These are phyloP conservation scores for Danio rerio DNA, from an alignment of 2,113 vertebrate species.

Conservation along the genomic window GRCz12tu NC_133197.1:39343001-39343500, in stretches of 20 bases:
- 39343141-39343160: slow-evolving; percentile 42
- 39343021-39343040: slow-evolving; percentile 14
- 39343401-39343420: too few relatives aligned
- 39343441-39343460: too few relatives aligned
- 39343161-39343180: slow-evolving; percentile 66
- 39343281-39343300: not conserved
- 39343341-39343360: not conserved
- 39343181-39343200: slow-evolving; percentile 23
- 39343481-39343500: too few relatives aligned
- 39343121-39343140: slow-evolving; percentile 52
- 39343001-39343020: not conserved
- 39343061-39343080: slow-evolving; percentile 71
- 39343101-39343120: slow-evolving; percentile 54
- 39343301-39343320: not conserved
- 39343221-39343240: slow-evolving; percentile 9
- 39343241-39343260: not conserved
- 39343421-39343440: too few relatives aligned
- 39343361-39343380: too few relatives aligned
- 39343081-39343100: slow-evolving; percentile 71
- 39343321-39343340: not conserved
- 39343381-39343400: too few relatives aligned
- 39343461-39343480: too few relatives aligned
- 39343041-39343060: slow-evolving; percentile 64
- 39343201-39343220: not conserved
- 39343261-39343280: not conserved